Base-by-base conservation (phyloP, 2,888 invertebrate species). In the Patella ulyssiponensis region DNA sequence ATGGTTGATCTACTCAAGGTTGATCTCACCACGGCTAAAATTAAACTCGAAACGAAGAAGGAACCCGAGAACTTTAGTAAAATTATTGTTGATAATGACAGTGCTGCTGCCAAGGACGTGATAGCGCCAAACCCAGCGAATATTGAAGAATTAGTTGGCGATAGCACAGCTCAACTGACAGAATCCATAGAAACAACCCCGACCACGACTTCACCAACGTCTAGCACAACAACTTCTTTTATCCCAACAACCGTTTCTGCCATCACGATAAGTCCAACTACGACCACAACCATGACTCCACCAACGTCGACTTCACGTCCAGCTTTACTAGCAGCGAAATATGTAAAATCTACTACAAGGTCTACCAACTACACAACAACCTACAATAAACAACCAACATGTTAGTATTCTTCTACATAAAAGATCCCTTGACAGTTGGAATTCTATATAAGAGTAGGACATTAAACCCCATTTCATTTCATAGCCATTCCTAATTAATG, bases 21-120 rank as follows among this genome's bases (percentile, higher is more conserved):
- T 17, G 85, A 85, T 69, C 71, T 87, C 14, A 81, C 82, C 75
- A 81, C 76, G 27, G 82, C 82, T 0, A 81, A 84, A 74, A 82
- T 87, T 2, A 83, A 80, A 52, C 83, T 87, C 58, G 84, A 86
- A 51, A 78, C 81, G n/a, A 81, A 81, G 72, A 76, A 81, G 72
- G 83, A 84, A 75, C 83, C 84, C 15, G 81, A 83, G n/a, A 83
- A 81, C 23, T 86, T 86, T 58, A 82, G 81, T 74, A 86, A 82
- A 76, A 85, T 83, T 52, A 80, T 75, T 72, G 15, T 73, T 4
- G 71, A 71, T 17, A n/a, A 71, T 71, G 17, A 52, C 56, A 64
- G 75, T 51, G 71, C 73, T 1, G 20, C 74, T 15, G n/a, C 14
- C 1, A 69, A 69, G 7, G 14, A 58, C 9, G 33, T 17, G 15